Base-by-base conservation (phyloP, 1,140 invertebrate genomes). In the Lepidotrigona ventralis region DNA sequence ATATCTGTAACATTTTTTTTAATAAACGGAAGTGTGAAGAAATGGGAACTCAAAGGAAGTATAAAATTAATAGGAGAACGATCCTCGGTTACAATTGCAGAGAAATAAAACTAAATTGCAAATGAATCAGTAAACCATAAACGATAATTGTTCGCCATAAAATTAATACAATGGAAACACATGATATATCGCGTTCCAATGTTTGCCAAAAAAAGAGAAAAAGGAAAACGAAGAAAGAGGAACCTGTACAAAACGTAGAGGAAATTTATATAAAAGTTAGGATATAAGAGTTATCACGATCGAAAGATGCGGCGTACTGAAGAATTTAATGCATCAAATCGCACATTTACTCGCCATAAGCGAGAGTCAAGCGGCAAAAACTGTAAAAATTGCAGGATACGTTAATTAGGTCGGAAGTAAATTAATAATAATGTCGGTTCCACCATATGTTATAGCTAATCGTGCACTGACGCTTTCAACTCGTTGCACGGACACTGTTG, bases 381-480 rank as follows among this genome's bases (percentile, higher is more conserved):
- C 26, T 70, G 66, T 21, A 83, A 78, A 78, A 83, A 83, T 78
- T 83, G 69, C 76, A 77, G 75, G 81, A 83, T 77, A 83, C 81
- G n/a, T 53, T 79, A 83, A 83, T 83, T 79, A 72, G 29, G 76
- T 83, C 58, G 76, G 69, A 63, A 72, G 58, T 26, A 79, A 64
- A 79, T 79, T 79, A 72, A 79, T 60, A 71, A 68, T 64, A 79
- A 83, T 64, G 68, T 83, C 56, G 33, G 76, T 79, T 79, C 56
- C 51, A 51, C 69, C 6, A 46, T 29, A 21, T 78, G 69, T 68
- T 58, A 72, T 39, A 23, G 46, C 21, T n/a, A 69, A 15, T 29
- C 8, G n/a, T 53, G 23, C 53, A 51, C 26, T 56, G 70, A n/a
- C n/a, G 51, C 51, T 53, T 53, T 29, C 54, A 68, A 68, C 29